Conservation (phyloP, 2,113 vertebrate species). For the Pangasianodon hypophthalmus region DNA sequence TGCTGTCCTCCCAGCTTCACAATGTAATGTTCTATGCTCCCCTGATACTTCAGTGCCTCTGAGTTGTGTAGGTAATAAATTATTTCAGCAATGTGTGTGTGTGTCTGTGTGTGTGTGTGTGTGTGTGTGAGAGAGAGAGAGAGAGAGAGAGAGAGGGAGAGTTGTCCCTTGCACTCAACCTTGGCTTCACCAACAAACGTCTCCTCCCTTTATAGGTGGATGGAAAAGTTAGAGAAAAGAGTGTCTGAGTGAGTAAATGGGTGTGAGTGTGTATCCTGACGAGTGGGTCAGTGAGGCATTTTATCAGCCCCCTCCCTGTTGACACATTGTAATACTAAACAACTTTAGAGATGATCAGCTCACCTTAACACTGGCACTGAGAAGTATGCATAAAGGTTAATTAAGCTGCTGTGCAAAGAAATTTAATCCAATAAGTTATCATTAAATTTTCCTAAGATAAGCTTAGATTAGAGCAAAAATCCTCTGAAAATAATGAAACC, state of each 20-base stretch:
- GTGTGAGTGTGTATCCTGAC: constrained; percentile 35
- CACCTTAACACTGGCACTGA: neutral
- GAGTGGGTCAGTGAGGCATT: constrained; percentile 27
- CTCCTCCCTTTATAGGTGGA: constrained; percentile 65
- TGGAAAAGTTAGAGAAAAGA: constrained; percentile 57
- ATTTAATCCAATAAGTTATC: constrained; percentile 1
- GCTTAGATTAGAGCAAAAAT: neutral
- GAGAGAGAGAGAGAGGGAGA: neutral
- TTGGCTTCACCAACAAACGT: constrained; percentile 65
- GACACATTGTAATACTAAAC: constrained; percentile 33
- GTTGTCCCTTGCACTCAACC: constrained; percentile 53
- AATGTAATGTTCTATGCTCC: constrained; percentile 63
- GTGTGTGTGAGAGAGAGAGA: too few species aligned
- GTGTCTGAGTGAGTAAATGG: constrained; percentile 57
- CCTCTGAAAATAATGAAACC: neutral
- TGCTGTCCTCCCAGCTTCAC: constrained; percentile 59
- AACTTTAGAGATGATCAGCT: constrained; percentile 25
- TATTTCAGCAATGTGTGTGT: constrained; percentile 59
- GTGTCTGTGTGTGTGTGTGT: constrained; percentile 54
- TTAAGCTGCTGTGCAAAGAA: neutral
- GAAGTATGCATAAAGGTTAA: neutral
- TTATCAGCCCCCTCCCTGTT: constrained; percentile 35
- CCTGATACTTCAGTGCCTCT: constrained; percentile 61
- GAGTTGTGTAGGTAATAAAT: constrained; percentile 74
- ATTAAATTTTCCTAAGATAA: neutral